phyloP scores from a whole-genome alignment of 1,140 invertebrate species.

The Sinonovacula constricta region DNA sequence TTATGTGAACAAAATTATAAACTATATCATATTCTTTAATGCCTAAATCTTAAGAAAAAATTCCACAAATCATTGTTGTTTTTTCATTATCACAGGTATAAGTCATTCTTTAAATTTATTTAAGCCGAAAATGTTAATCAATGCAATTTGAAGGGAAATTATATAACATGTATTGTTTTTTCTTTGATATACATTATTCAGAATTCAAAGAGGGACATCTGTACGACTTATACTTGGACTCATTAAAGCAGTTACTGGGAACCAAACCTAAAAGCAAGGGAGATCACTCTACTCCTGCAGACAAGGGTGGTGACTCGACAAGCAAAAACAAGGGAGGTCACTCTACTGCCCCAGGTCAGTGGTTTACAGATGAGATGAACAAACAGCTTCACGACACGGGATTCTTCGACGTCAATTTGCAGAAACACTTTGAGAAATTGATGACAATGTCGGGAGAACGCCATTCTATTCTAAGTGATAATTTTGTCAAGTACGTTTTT shows the following conservation, averaged over 20 bases:
- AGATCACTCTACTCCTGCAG: too few relatives aligned
- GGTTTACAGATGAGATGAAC: slow-evolving; percentile 56
- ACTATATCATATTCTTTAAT: too few relatives aligned
- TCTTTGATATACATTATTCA: too few relatives aligned
- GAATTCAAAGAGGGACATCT: slow-evolving; percentile 59
- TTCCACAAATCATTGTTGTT: too few relatives aligned
- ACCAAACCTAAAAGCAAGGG: slow-evolving; percentile 20
- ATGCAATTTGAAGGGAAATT: too few relatives aligned
- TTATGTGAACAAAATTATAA: too few relatives aligned
- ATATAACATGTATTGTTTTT: too few relatives aligned
- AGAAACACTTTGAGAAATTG: slow-evolving; percentile 68
- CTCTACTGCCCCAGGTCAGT: not conserved
- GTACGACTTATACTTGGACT: slow-evolving; percentile 64
- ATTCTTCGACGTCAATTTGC: slow-evolving; percentile 63
- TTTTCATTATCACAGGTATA: too few relatives aligned
- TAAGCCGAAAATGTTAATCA: too few relatives aligned
- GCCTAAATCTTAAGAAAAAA: too few relatives aligned
- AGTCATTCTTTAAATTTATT: too few relatives aligned
- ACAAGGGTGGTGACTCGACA: slow-evolving; percentile 9
- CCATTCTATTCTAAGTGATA: slow-evolving; percentile 29
- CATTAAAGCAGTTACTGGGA: slow-evolving; percentile 60
- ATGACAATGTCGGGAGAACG: slow-evolving; percentile 40
- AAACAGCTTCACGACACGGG: slow-evolving; percentile 62
- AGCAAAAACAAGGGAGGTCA: not conserved
- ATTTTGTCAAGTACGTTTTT: slow-evolving; percentile 20